Percentiles rank a stretch among this genome's conserved stretches.
These are phyloP conservation scores for Marasmarcha lunaedactyla DNA, from an alignment of 2,888 invertebrate species.

Conservation along the genomic window DNA sequence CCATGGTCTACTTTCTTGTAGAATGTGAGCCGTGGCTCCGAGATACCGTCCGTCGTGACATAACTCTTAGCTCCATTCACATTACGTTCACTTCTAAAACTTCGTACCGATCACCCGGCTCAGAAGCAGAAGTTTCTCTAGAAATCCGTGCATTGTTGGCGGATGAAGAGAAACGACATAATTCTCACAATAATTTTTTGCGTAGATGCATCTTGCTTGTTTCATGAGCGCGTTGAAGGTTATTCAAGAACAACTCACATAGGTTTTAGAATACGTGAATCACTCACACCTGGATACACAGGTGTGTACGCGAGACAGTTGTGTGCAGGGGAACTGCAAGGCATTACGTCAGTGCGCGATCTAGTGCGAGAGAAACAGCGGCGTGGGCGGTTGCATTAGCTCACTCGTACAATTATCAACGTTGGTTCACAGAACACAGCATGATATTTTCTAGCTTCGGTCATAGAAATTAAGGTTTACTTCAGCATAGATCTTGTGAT, in stretches of 20 bases:
- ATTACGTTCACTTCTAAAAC: constrained; percentile 23
- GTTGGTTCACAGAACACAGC: not conserved
- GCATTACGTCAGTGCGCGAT: not conserved
- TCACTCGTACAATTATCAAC: not conserved
- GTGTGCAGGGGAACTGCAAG: not conserved
- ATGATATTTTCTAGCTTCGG: not conserved
- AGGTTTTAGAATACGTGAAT: not conserved
- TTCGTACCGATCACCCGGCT: not conserved
- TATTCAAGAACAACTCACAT: not conserved
- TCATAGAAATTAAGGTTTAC: not conserved
- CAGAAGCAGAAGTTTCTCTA: too few relatives aligned
- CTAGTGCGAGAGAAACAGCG: not conserved
- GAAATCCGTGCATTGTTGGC: too few relatives aligned
- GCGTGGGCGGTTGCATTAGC: not conserved
- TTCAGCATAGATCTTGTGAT: not conserved
- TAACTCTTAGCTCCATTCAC: constrained; percentile 20
- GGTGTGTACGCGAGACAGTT: not conserved
- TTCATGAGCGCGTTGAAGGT: not conserved
- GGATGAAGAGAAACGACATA: too few relatives aligned
- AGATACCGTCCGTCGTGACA: constrained; percentile 24
- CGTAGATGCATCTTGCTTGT: too few relatives aligned
- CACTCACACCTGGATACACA: too few relatives aligned
- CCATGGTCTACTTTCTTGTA: too few relatives aligned
- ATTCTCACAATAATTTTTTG: too few relatives aligned
- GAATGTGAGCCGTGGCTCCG: too few relatives aligned